Evolutionary conservation across 2,113 vertebrate genomes (phyloP), one percentile per base, ranked within the genome.

Genomic region (Nansenia antarctica): DNA sequence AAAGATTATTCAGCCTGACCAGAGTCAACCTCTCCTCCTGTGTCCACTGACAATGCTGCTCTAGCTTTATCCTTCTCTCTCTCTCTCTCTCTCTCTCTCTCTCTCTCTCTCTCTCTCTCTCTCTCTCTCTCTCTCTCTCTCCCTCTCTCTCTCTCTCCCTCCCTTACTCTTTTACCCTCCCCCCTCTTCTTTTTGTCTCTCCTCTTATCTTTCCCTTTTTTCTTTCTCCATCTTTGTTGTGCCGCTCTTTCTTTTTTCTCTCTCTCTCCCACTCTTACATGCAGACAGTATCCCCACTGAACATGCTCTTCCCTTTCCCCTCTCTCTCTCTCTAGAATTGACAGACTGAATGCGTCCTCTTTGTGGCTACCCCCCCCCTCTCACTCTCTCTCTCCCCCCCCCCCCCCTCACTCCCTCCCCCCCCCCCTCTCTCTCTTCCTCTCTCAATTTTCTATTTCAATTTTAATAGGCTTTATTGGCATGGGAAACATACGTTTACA

Each of bases 371-470:
- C 26, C 29, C 72, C 65, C 20, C 15, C 26, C 32, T 54, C 52
- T 52, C 34, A 24, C 9, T 57, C 54, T 20, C 18, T 73, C 26
- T 31, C 14, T 22, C 59, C n/a, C 32, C 69, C 65, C 34, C 15
- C 20, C 31, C 39, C 60, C 34, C 37, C 47, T 49, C 62, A 64
- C 29, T 30, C 1, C 62, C 15, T 52, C 30, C 12, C n/a, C 63
- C 45, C 8, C 7, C 20, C 49, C 8, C 1, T 35, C 54, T 69
- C 60, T 63, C 67, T 76, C 77, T 61, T 20, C 35, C 30, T 35
- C n/a, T n/a, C n/a, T n/a, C n/a, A n/a, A n/a, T n/a, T n/a, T n/a
- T n/a, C n/a, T n/a, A n/a, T n/a, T n/a, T n/a, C n/a, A n/a, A n/a
- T n/a, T n/a, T n/a, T n/a, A n/a, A n/a, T n/a, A n/a, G n/a, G n/a